Evolutionary conservation across 2,113 vertebrate genomes (phyloP).

Genomic region (Burhinus oedicnemus): DNA sequence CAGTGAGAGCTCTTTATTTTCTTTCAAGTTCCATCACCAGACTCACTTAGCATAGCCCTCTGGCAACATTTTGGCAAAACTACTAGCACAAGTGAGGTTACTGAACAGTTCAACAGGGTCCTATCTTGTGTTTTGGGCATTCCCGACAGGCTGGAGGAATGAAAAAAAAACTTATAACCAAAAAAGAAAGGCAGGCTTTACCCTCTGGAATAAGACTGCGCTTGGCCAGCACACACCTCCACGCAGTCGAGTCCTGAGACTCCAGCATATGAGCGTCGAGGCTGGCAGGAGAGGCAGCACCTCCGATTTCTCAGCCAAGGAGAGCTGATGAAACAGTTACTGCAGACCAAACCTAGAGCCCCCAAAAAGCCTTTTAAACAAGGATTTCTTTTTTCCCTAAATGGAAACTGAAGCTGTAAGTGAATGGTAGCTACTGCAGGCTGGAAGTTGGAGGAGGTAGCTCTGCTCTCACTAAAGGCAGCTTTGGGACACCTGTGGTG

Average conservation of each 20-base stretch:
- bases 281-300: background rate
- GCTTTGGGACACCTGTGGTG: accelerated
- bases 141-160: background rate
- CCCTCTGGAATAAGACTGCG: background rate
- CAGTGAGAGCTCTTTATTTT: background rate
- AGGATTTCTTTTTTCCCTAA: accelerated
- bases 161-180: background rate
- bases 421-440: background rate
- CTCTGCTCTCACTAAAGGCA: background rate
- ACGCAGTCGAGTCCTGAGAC: accelerated
- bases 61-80: background rate
- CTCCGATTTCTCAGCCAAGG: no score
- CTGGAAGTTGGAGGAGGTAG: background rate
- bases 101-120: background rate
- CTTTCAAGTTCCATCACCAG: background rate
- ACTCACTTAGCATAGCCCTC: background rate
- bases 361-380: background rate
- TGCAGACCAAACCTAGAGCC: background rate
- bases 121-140: background rate
- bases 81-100: background rate
- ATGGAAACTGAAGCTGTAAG: background rate
- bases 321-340: background rate
- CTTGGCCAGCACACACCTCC: background rate
- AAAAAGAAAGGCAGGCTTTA: background rate
- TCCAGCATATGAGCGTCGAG: accelerated